Percentiles rank a stretch among this genome's conserved stretches.
phyloP scores from a whole-genome alignment of 2,797 vertebrate species.

The Anomalospiza imberbis region DNA sequence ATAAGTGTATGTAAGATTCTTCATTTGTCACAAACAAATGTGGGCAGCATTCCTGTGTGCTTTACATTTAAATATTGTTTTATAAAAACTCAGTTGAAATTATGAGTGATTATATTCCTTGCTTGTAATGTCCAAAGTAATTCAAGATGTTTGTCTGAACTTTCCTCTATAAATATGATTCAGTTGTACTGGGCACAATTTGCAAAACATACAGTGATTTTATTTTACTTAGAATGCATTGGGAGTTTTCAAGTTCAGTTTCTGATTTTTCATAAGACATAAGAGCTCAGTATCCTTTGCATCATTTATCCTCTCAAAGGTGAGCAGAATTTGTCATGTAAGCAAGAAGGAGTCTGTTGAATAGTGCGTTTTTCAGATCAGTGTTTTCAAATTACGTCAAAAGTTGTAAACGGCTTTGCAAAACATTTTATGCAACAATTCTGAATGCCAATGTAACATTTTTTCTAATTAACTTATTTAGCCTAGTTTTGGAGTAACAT shows the following conservation, averaged over 20 bases:
- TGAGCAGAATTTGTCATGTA: background rate
- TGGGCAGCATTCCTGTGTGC: background rate
- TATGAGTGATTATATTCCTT: background rate
- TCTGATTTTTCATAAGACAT: background rate
- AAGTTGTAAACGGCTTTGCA: conserved; percentile 43
- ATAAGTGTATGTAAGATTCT: background rate
- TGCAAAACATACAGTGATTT: background rate
- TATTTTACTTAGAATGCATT: background rate
- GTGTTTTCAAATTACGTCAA: conserved; percentile 29
- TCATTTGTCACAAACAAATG: background rate
- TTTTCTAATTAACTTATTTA: conserved; percentile 68
- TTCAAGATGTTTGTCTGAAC: background rate
- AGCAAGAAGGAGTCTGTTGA: background rate
- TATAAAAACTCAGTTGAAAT: background rate
- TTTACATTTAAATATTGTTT: background rate
- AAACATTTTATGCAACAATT: conserved; percentile 29
- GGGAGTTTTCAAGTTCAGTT: background rate
- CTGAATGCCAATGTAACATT: background rate
- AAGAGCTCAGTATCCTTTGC: background rate
- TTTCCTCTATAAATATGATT: background rate
- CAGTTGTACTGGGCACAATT: background rate
- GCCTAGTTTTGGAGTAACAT: conserved; percentile 52
- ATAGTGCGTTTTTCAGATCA: background rate
- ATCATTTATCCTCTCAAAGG: background rate
- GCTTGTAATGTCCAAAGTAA: background rate